Evolutionary conservation across 2,888 invertebrate genomes (phyloP).

Genomic region (Eristalinus aeneus): DNA sequence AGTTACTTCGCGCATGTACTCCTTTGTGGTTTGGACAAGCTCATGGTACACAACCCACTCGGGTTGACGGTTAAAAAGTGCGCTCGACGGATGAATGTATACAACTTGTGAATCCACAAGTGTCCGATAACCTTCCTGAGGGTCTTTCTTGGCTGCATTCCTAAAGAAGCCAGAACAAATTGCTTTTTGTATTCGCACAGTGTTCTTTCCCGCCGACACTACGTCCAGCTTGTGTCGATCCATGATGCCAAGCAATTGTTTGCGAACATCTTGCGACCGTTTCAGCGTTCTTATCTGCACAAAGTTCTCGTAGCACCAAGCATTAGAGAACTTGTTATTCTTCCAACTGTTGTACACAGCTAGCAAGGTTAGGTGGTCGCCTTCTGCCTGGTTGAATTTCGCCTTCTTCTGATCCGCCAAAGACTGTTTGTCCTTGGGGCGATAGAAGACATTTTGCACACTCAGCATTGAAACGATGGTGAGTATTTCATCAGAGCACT

Average conservation of each 20-base stretch:
- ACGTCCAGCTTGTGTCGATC: slow-evolving; percentile 98
- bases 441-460: slow-evolving; percentile 98
- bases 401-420: slow-evolving; percentile 99
- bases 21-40: slow-evolving; percentile 98
- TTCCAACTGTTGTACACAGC: slow-evolving; percentile 99
- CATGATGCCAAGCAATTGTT: slow-evolving; percentile 98
- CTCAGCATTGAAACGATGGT: slow-evolving; percentile 99
- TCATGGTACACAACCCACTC: slow-evolving; percentile 99
- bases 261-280: slow-evolving; percentile 98
- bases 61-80: slow-evolving; percentile 98
- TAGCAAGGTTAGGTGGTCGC: slow-evolving; percentile 97
- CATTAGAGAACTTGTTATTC: slow-evolving; percentile 98
- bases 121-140: slow-evolving; percentile 98
- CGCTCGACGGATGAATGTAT: slow-evolving; percentile 99
- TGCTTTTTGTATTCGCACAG: slow-evolving; percentile 97
- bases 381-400: slow-evolving; percentile 99
- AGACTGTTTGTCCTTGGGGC: slow-evolving; percentile 97
- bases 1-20: slow-evolving; percentile 99
- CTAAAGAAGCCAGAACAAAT: slow-evolving; percentile 99
- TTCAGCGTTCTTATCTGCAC: slow-evolving; percentile 98
- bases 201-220: slow-evolving; percentile 97
- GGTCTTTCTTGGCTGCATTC: slow-evolving; percentile 99
- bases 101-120: slow-evolving; percentile 98
- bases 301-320: slow-evolving; percentile 99
- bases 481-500: slow-evolving; percentile 98